Evolutionary conservation across 2,888 invertebrate genomes (phyloP).

Genomic region (Isotomurus palustris): DNA sequence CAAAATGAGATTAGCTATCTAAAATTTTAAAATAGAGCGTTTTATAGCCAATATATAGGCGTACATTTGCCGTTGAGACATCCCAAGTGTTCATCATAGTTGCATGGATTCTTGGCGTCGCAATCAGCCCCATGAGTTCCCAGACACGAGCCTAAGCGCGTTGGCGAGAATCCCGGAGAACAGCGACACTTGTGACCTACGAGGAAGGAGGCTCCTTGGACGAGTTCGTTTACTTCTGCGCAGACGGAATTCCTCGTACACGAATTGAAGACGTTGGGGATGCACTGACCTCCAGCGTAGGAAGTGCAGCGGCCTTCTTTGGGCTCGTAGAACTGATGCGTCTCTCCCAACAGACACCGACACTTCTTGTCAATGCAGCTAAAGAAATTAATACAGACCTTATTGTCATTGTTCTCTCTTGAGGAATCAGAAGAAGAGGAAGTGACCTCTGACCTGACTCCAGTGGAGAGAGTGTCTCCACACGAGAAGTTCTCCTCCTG

Average conservation of each 20-base stretch:
- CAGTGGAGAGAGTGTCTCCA: slow-evolving; percentile 31
- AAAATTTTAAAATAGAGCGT: slow-evolving; percentile 5
- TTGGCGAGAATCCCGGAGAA: slow-evolving; percentile 19
- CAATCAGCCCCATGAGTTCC: slow-evolving; percentile 18
- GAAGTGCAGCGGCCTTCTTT: slow-evolving; percentile 24
- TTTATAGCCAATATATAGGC: neutral
- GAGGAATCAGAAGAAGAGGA: neutral
- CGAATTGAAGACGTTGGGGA: slow-evolving; percentile 14
- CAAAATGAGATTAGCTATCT: neutral
- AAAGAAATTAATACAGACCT: neutral
- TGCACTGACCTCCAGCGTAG: slow-evolving; percentile 26
- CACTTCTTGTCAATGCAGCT: slow-evolving; percentile 31
- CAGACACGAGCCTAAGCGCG: slow-evolving; percentile 17
- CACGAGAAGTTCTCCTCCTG: slow-evolving; percentile 35
- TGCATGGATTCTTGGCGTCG: slow-evolving; percentile 16
- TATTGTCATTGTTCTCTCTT: neutral
- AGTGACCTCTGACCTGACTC: slow-evolving; percentile 17
- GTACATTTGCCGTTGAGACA: slow-evolving; percentile 31
- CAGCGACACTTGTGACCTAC: slow-evolving; percentile 33
- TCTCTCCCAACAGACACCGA: slow-evolving; percentile 32
- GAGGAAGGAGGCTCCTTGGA: slow-evolving; percentile 32
- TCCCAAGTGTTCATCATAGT: slow-evolving; percentile 30
- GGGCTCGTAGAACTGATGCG: slow-evolving; percentile 28
- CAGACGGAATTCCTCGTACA: slow-evolving; percentile 28
- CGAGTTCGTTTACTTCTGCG: slow-evolving; percentile 30